Percentiles rank a stretch among this genome's conserved stretches.
phyloP scores from a whole-genome alignment of 2,888 invertebrate species.

The Aleiodes alternator region DNA sequence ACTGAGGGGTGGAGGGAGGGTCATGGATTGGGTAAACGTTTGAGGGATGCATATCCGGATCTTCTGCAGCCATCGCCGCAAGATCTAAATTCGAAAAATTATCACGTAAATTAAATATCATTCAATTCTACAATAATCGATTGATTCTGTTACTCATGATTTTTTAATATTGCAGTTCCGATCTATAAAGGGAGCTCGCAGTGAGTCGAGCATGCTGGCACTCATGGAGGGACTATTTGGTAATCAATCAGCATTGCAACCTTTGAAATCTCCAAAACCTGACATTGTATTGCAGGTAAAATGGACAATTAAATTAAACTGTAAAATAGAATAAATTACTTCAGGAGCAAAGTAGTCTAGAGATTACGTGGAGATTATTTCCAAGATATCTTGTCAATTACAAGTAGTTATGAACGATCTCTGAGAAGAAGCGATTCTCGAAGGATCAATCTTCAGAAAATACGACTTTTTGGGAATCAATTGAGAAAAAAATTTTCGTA shows the following conservation, averaged over 20 bases:
- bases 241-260: neutral
- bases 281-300: slow-evolving; percentile 1
- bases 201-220: slow-evolving; percentile 11
- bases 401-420: too few relatives aligned
- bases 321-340: too few relatives aligned
- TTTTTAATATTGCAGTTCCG: neutral
- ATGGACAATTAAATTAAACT: neutral
- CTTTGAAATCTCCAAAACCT: neutral
- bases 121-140: neutral
- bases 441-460: too few relatives aligned
- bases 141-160: neutral
- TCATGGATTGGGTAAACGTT: neutral
- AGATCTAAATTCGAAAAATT: neutral
- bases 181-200: slow-evolving; percentile 2
- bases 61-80: neutral
- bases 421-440: too few relatives aligned
- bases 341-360: too few relatives aligned
- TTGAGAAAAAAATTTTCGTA: too few relatives aligned
- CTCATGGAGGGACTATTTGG: neutral
- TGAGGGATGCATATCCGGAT: slow-evolving; percentile 1
- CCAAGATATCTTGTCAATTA: too few relatives aligned
- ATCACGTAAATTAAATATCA: neutral
- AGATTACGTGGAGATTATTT: too few relatives aligned
- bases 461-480: too few relatives aligned
- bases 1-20: slow-evolving; percentile 9